Evolutionary conservation across 2,113 vertebrate species (phyloP).

Genomic region (Antennarius striatus): DNA sequence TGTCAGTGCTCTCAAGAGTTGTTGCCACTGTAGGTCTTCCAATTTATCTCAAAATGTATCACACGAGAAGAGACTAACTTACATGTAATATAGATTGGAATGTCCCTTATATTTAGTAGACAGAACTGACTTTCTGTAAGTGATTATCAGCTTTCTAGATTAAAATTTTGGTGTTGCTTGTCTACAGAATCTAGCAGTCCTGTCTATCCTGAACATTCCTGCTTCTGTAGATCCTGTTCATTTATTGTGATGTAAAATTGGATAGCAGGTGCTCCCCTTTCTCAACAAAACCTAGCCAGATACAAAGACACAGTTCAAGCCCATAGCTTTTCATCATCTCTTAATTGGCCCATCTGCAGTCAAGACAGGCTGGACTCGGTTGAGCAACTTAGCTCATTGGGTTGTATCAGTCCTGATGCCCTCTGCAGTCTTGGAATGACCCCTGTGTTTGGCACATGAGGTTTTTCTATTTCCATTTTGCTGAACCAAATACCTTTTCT

Average conservation of each 20-base stretch:
- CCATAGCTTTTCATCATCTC: conserved; percentile 73
- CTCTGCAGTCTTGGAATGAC: conserved; percentile 59
- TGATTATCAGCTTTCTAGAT: conserved; percentile 48
- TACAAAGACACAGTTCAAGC: conserved; percentile 59
- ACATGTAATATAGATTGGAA: conserved; percentile 72
- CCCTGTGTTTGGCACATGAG: conserved; percentile 35
- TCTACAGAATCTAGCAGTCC: conserved; percentile 14
- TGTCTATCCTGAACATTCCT: conserved; percentile 1
- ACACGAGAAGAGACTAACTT: conserved; percentile 70
- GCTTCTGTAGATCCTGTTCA: conserved; percentile 21
- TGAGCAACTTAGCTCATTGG: conserved; percentile 61
- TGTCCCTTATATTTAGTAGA: conserved; percentile 64
- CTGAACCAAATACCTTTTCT: conserved; percentile 28
- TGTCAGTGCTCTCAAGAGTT: conserved; percentile 61
- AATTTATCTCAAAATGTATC: conserved; percentile 70
- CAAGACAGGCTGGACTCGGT: conserved; percentile 64
- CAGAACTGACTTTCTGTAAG: conserved; percentile 53
- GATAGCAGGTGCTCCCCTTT: conserved; percentile 71
- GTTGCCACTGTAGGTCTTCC: conserved; percentile 48
- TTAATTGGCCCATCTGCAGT: conserved; percentile 78
- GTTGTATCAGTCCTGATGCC: conserved; percentile 47
- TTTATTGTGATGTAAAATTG: conserved; percentile 60
- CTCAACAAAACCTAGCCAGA: conserved; percentile 48
- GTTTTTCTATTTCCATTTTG: conserved; percentile 41
- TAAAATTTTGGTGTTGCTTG: conserved; percentile 15